Evolutionary conservation across 2,797 vertebrate species (phyloP), one percentile per base, ranked within the genome.

Genomic region (Poliocrania exsul): DNA sequence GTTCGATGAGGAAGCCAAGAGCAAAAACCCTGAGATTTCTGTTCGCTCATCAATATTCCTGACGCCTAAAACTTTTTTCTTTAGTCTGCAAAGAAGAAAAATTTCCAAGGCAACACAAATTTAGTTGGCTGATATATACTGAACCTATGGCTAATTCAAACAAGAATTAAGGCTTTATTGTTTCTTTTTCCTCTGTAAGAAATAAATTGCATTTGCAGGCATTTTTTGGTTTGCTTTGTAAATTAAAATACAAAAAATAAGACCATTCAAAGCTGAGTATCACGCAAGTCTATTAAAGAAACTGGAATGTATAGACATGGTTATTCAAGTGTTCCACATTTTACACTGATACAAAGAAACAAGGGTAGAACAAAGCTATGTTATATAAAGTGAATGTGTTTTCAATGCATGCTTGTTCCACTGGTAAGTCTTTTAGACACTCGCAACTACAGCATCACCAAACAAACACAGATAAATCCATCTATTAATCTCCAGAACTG

Each of bases 211-310:
- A 75, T 72, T 47, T 69, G 4, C 9, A 20, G 10, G 8, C 25
- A 0, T 0, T 6, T 29, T n/a, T 24, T 42, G 5, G 5, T 62
- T 66, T 84, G 7, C 15, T 75, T 40, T 49, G 40, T 38, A 3
- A 89, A 75, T n/a, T 47, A 54, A 88, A 89, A 65, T 37, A 56
- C 14, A 28, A 79, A 65, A 93, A 64, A 11, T 25, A 84, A 65
- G 21, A 38, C 5, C 9, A 38, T 61, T 60, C 33, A 85, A 72
- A 88, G 11, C 7, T 50, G 11, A 85, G 11, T 42, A 81, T 62
- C 51, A 77, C 56, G 69, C 5, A 62, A 50, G 16, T 13, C 26
- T 46, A 13, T 46, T 81, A 77, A 80, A 71, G 50, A 70, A 66
- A 70, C 8, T 28, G 42, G 16, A 89, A 81, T 17, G 20, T 20